Percentiles rank a stretch among this genome's conserved stretches.
Evolutionary conservation across 2,797 vertebrate species (phyloP).

Genomic region (Poliocrania exsul): DNA sequence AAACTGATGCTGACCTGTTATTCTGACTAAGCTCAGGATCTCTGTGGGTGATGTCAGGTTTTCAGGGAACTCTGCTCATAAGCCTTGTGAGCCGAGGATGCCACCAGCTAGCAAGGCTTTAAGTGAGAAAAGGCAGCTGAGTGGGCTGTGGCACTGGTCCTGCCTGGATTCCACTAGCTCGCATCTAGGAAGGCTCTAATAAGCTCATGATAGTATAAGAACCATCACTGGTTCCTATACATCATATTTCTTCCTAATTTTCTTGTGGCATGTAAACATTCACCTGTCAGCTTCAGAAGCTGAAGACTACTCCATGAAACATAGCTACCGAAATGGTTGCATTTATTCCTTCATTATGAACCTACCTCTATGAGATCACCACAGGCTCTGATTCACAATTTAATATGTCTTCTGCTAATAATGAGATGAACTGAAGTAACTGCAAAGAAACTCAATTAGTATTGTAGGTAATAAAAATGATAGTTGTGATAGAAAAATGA

Average conservation of each 20-base stretch:
- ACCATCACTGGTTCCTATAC: not conserved
- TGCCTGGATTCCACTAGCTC: not conserved
- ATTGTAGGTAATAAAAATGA: slow-evolving; percentile 53
- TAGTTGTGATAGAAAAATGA: slow-evolving; percentile 35
- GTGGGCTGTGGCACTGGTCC: not conserved
- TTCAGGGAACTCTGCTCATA: not conserved
- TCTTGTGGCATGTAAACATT: not conserved
- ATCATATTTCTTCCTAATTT: not conserved
- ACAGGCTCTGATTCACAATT: slow-evolving; percentile 22
- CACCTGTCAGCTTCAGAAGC: not conserved
- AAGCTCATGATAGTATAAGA: not conserved
- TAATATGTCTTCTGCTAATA: slow-evolving; percentile 56
- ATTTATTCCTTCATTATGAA: slow-evolving; percentile 12
- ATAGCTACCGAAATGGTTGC: not conserved
- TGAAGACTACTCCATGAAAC: not conserved
- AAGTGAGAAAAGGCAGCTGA: not conserved
- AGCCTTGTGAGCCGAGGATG: not conserved
- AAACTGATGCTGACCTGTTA: not conserved
- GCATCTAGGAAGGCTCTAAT: not conserved
- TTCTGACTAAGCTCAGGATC: not conserved
- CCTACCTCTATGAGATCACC: not conserved
- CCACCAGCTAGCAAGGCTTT: not conserved
- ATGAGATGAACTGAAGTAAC: slow-evolving; percentile 45
- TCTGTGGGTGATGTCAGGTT: not conserved
- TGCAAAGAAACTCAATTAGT: slow-evolving; percentile 57